Evolutionary conservation across 1,140 invertebrate species (phyloP), one percentile per base, ranked within the genome.

Genomic region (Drosophila repleta): DNA sequence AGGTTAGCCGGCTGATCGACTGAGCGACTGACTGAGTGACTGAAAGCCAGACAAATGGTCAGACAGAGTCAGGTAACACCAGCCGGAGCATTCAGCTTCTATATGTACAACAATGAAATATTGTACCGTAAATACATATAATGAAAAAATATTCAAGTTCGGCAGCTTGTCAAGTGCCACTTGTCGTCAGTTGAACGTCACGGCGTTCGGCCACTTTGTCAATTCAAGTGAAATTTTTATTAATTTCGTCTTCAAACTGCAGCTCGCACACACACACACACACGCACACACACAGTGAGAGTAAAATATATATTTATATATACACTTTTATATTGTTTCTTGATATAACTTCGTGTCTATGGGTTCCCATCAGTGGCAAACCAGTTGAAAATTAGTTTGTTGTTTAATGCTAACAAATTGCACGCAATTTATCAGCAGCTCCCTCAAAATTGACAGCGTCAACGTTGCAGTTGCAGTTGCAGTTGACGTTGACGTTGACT

Each of bases 151-250:
- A 66, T 78, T 89, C 79, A 88, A 89, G 83, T 89, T 88, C 83
- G 83, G 83, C 87, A 90, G 88, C 79, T 90, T 84, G 87, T 90
- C 88, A 88, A 90, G 87, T 83, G 87, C 58, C 88, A 89, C 84
- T 89, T 85, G 87, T 82, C 85, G 82, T 90, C 82, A 82, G 84
- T 84, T 71, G 82, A 82, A 83, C 87, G 88, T 90, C 88, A 90
- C 83, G 88, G 79, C 70, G 82, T 78, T 76, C 79, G 66, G 80
- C 77, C 88, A 90, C 88, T 88, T 90, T 90, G 83, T 84, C 83
- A 90, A 90, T 84, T 90, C 88, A 90, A 90, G 84, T 89, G 84
- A 88, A 88, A 88, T 89, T 89, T 88, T 88, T 88, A 88, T 88
- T 88, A 88, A 88, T 88, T 87, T 87, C 84, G 79, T 83, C 71